phyloP scores from a whole-genome alignment of 2,888 invertebrate species.

The Platerodrilus igneus region DNA sequence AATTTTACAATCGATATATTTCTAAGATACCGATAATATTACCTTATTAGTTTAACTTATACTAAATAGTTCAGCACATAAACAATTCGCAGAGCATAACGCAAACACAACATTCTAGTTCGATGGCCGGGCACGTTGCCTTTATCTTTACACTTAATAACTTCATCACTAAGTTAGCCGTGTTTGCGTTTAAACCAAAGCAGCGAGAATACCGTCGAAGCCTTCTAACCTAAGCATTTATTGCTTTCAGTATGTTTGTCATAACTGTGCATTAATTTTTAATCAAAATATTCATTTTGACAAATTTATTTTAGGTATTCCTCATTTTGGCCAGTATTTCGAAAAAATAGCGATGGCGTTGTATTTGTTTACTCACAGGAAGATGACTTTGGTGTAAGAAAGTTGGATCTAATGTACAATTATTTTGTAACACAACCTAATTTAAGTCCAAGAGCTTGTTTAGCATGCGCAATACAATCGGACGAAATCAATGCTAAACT shows the following conservation, averaged over 20 bases:
- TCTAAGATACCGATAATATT: too few species aligned
- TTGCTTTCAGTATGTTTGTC: background rate
- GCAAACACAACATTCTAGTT: too few species aligned
- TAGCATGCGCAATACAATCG: constrained; percentile 30
- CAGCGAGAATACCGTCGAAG: too few species aligned
- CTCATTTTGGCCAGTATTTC: constrained; percentile 34
- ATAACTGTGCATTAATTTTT: constrained; percentile 1
- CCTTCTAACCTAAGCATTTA: too few species aligned
- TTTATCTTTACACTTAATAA: too few species aligned
- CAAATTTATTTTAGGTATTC: constrained; percentile 29
- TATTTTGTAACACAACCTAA: constrained; percentile 35
- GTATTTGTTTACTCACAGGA: constrained; percentile 33
- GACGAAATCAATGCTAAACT: constrained; percentile 28
- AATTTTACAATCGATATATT: too few species aligned
- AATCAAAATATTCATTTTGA: background rate
- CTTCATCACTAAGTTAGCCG: too few species aligned
- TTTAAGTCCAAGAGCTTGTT: constrained; percentile 31
- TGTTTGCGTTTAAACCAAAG: too few species aligned
- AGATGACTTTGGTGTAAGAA: constrained; percentile 30
- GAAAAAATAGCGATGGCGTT: constrained; percentile 34
- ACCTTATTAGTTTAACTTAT: too few species aligned
- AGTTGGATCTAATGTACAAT: constrained; percentile 35
- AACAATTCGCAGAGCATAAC: too few species aligned
- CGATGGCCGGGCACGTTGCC: too few species aligned
- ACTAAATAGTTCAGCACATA: too few species aligned